These are phyloP conservation scores for Tokudaia muenninki DNA, from an alignment of 2,797 vertebrate species.

Conservation along the genomic window DNA sequence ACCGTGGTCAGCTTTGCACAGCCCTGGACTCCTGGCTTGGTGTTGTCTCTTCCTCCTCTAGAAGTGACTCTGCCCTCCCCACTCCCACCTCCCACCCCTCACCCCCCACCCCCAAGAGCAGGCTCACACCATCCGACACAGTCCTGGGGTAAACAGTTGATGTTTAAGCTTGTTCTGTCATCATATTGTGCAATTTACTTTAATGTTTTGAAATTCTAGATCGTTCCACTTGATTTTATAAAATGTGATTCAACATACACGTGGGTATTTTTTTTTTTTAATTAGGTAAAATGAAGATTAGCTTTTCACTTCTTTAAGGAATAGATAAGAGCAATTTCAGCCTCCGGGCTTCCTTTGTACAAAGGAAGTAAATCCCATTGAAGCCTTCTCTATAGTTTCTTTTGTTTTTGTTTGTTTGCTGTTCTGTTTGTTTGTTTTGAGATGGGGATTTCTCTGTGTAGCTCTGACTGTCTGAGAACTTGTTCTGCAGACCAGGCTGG, in stretches of 20 bases:
- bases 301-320: not conserved
- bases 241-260: not conserved
- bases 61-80: not conserved
- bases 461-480: not conserved
- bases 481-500: not conserved
- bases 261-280: not conserved
- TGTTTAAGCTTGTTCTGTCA: not conserved
- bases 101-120: too few relatives aligned
- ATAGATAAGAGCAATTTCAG: not conserved
- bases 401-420: not conserved
- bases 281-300: constrained; percentile 3
- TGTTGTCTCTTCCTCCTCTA: not conserved
- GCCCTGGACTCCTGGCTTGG: not conserved
- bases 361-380: not conserved
- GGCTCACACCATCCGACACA: too few relatives aligned
- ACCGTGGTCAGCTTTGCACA: rapidly evolving
- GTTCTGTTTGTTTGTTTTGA: not conserved
- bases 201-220: constrained; percentile 58
- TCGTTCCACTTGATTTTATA: constrained; percentile 57
- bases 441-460: not conserved
- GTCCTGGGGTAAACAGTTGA: not conserved
- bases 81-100: too few relatives aligned
- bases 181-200: constrained; percentile 5
- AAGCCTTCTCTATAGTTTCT: not conserved
- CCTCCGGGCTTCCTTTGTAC: not conserved